phyloP scores from a whole-genome alignment of 2,113 vertebrate genomes.

The Clarias batrachus region DNA sequence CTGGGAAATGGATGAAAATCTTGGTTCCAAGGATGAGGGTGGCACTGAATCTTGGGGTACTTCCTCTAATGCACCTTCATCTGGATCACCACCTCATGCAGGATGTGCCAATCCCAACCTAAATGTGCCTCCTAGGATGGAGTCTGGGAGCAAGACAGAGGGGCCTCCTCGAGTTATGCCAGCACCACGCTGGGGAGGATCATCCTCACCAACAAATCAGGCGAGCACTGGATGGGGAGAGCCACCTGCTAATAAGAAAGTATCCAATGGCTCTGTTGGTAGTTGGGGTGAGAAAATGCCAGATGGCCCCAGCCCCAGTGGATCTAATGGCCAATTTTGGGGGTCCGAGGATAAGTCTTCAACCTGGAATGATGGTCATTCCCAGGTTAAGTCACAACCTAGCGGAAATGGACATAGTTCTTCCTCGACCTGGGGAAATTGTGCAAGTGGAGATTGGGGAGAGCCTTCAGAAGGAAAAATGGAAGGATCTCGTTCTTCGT shows the following conservation, averaged over 20 bases:
- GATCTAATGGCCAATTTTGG: slow-evolving; percentile 87
- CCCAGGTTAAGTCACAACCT: slow-evolving; percentile 83
- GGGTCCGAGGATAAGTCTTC: slow-evolving; percentile 88
- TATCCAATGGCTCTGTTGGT: slow-evolving; percentile 79
- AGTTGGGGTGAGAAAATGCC: slow-evolving; percentile 84
- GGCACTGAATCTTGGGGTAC: slow-evolving; percentile 85
- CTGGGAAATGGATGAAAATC: slow-evolving; percentile 95
- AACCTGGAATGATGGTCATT: slow-evolving; percentile 82
- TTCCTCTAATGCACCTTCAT: slow-evolving; percentile 64
- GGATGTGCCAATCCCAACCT: slow-evolving; percentile 60
- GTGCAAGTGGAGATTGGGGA: slow-evolving; percentile 76
- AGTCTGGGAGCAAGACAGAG: slow-evolving; percentile 86
- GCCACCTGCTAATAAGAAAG: slow-evolving; percentile 78
- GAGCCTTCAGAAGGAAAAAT: slow-evolving; percentile 68
- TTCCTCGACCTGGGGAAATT: slow-evolving; percentile 82
- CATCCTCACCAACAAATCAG: slow-evolving; percentile 75
- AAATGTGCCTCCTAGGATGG: slow-evolving; percentile 77
- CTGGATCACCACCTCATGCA: slow-evolving; percentile 57
- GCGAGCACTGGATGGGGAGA: slow-evolving; percentile 79
- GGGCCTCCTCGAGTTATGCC: slow-evolving; percentile 83
- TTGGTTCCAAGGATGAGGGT: slow-evolving; percentile 82
- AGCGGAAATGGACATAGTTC: slow-evolving; percentile 89
- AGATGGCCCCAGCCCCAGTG: slow-evolving; percentile 73
- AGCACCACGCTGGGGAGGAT: slow-evolving; percentile 85
- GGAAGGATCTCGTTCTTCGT: slow-evolving; percentile 68